A percentile compares a stretch with the other conserved stretches of the same genome.
phyloP scores from a whole-genome alignment of 2,113 vertebrate genomes.

The Heliornis fulica region DNA sequence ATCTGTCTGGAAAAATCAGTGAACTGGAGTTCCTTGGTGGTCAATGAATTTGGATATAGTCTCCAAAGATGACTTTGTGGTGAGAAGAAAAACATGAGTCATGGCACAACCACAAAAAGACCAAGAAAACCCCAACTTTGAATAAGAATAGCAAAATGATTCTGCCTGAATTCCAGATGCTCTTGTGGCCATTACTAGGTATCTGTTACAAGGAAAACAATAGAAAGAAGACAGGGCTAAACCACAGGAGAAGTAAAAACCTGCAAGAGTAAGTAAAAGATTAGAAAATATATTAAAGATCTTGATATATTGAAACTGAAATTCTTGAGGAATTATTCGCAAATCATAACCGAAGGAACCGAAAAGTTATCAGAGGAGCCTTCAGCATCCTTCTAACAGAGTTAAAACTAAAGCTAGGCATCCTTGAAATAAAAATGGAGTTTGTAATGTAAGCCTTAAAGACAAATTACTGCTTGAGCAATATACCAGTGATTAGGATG shows the following conservation, averaged over 20 bases:
- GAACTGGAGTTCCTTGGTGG: not conserved
- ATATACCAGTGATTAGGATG: rapidly evolving
- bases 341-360: not conserved
- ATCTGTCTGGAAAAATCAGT: not conserved
- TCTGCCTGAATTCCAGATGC: not conserved
- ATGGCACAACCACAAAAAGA: not conserved
- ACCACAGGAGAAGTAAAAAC: not conserved
- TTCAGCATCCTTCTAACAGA: not conserved
- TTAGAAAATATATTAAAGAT: not conserved
- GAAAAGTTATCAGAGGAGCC: not conserved
- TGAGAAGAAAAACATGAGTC: not conserved
- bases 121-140: not conserved
- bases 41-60: not conserved
- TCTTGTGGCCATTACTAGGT: not conserved
- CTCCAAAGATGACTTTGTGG: not conserved
- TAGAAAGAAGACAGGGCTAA: not conserved
- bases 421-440: not conserved
- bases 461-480: not conserved
- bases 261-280: not conserved
- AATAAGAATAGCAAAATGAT: not conserved
- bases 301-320: not conserved
- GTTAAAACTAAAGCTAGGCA: not conserved
- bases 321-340: not conserved
- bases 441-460: not conserved
- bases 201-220: not conserved